Base-by-base conservation (phyloP, 2,888 invertebrate species). In the Andrena haemorrhoa region DNA sequence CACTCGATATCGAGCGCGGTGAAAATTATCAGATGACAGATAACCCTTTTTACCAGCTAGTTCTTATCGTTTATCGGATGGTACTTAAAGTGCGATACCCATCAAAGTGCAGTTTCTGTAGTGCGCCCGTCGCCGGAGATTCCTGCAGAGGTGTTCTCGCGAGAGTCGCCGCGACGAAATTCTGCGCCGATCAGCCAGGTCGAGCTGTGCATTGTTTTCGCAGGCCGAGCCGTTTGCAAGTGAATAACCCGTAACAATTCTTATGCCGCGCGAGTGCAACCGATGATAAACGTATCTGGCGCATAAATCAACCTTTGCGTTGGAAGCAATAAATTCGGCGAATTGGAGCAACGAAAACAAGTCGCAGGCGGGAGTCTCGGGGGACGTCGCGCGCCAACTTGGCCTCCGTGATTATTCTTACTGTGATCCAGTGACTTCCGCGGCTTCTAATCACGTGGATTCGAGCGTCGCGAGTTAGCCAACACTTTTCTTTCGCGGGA, bases 261-360 rank as follows among this genome's bases (percentile, higher is more conserved):
- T 20, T 63, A 74, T 35, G 53, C 60, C 47, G 68, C 73, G 58
- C 64, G 41, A 51, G 71, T 63, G 82, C 71, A 6, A 1, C 79
- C 68, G 86, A 83, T 77, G 86, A 83, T 79, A 79, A 83, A 87
- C 51, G 73, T 68, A 77, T 79, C 77, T 23, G 68, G 41, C 73
- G 72, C 77, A 71, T 73, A 71, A 84, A 84, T 86, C 82, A 75
- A 79, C 79, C 33, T 79, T 79, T 23, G 16, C 35, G 64, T 69
- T 41, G 47, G 53, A 81, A 81, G 81, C 80, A 78, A 73, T 73
- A 26, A 66, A 60, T 77, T 66, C 76, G 7, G 75, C 56, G 69
- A 75, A 78, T 58, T 56, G 79, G 31, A 68, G 49, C 69, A 29
- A 63, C 81, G 77, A 75, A 79, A 85, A 74, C 83, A 80, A 82